Percentiles rank a stretch among this genome's conserved stretches.
phyloP scores from a whole-genome alignment of 2,113 vertebrate genomes.

The Butorides virescens region DNA sequence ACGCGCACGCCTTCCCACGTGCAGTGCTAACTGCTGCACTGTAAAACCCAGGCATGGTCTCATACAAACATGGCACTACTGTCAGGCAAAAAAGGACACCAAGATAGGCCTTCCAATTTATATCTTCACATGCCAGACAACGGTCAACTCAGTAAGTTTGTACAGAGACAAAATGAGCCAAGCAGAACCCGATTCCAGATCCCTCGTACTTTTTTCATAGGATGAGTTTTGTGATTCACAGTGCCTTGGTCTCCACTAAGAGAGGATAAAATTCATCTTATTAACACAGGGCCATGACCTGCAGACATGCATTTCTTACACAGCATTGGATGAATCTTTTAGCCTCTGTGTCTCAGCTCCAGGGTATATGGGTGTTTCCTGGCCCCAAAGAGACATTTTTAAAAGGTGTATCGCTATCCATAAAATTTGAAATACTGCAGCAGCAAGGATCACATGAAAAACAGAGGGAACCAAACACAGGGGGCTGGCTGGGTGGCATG shows the following conservation, averaged over 20 bases:
- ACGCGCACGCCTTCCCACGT: rapidly evolving
- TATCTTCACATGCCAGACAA: neutral
- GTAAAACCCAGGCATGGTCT: neutral
- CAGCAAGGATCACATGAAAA: neutral
- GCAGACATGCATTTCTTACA: neutral
- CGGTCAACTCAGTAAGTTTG: neutral
- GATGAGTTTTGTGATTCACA: neutral
- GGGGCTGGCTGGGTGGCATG: neutral
- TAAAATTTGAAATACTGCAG: neutral
- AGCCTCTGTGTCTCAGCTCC: neutral
- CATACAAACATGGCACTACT: rapidly evolving
- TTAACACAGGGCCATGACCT: neutral
- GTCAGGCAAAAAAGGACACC: neutral
- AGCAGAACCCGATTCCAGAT: neutral
- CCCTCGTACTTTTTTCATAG: neutral
- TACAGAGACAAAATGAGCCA: neutral
- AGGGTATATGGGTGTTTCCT: neutral
- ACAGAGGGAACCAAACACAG: neutral
- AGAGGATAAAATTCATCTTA: neutral
- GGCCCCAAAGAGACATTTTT: neutral
- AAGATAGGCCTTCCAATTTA: neutral
- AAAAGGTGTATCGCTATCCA: neutral
- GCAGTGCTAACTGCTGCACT: no score
- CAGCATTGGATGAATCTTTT: neutral
- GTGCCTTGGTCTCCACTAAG: neutral